Conservation (phyloP, 2,113 vertebrate genomes). For the Erythrocercus mccallii region DNA sequence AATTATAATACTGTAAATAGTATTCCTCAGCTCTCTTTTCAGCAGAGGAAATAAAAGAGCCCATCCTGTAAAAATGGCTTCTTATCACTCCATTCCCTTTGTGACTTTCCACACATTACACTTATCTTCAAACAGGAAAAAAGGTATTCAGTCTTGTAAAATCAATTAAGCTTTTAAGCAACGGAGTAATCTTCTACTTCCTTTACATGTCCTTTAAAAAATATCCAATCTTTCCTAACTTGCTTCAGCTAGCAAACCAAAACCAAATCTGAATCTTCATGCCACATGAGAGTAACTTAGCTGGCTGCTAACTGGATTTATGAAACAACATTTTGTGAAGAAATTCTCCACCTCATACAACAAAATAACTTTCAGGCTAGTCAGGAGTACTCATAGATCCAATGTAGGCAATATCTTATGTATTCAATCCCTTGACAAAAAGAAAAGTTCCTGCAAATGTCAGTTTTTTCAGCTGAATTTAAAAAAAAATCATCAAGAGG, state of each 20-base stretch:
- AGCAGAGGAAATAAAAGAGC: constrained; percentile 5
- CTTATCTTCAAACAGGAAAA: constrained; percentile 30
- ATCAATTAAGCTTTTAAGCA: constrained; percentile 25
- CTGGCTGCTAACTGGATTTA: not conserved
- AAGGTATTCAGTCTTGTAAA: constrained; percentile 22
- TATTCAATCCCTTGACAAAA: not conserved
- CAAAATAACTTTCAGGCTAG: not conserved
- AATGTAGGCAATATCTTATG: not conserved
- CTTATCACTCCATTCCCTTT: constrained; percentile 38
- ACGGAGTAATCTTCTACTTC: not conserved
- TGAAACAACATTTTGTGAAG: not conserved
- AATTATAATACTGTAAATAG: constrained; percentile 44
- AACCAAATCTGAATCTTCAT: not conserved
- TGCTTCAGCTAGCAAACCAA: not conserved
- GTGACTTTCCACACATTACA: constrained; percentile 23
- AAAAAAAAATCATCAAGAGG: not conserved
- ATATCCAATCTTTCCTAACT: not conserved
- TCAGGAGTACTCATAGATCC: not conserved
- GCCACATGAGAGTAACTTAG: not conserved
- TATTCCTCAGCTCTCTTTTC: constrained; percentile 23
- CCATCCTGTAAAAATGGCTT: constrained; percentile 7
- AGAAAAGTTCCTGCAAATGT: not conserved
- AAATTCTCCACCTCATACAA: not conserved
- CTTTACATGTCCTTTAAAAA: not conserved
- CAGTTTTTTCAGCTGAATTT: not conserved